phyloP scores from a whole-genome alignment of 2,888 invertebrate genomes.

The Aspidiotus destructor region DNA sequence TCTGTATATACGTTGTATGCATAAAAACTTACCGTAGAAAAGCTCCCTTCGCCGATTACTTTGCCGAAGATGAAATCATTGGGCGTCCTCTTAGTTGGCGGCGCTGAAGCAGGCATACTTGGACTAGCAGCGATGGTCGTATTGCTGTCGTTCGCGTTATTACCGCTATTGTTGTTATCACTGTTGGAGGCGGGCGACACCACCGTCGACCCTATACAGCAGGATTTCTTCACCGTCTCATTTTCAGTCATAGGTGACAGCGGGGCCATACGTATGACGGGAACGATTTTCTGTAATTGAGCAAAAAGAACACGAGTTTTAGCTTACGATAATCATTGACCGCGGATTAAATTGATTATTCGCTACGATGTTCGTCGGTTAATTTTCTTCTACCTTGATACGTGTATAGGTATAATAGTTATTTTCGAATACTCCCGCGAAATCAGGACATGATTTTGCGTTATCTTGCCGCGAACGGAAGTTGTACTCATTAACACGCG shows the following conservation, averaged over 20 bases:
- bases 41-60: constrained; percentile 94
- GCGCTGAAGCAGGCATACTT: constrained; percentile 38
- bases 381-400: too few relatives aligned
- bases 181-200: constrained; percentile 37
- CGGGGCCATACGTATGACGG: constrained; percentile 28
- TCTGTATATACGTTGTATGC: neutral
- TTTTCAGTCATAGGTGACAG: constrained; percentile 32
- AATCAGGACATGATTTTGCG: too few relatives aligned
- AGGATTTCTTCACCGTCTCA: constrained; percentile 28
- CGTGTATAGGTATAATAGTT: too few relatives aligned
- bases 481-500: too few relatives aligned
- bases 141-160: constrained; percentile 39
- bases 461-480: too few relatives aligned
- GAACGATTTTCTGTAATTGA: constrained; percentile 25
- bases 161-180: constrained; percentile 40
- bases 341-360: too few relatives aligned
- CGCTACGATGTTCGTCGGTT: too few relatives aligned
- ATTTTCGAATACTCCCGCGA: too few relatives aligned
- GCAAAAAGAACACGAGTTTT: neutral
- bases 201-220: constrained; percentile 22
- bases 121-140: constrained; percentile 37
- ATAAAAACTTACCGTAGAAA: constrained; percentile 64
- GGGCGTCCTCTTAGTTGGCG: constrained; percentile 58
- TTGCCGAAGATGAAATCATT: constrained; percentile 92
- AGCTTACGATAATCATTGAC: too few relatives aligned